Evolutionary conservation across 53 echinoderm and acorn worm species (phyloP).

Genomic region (Crossaster papposus): DNA sequence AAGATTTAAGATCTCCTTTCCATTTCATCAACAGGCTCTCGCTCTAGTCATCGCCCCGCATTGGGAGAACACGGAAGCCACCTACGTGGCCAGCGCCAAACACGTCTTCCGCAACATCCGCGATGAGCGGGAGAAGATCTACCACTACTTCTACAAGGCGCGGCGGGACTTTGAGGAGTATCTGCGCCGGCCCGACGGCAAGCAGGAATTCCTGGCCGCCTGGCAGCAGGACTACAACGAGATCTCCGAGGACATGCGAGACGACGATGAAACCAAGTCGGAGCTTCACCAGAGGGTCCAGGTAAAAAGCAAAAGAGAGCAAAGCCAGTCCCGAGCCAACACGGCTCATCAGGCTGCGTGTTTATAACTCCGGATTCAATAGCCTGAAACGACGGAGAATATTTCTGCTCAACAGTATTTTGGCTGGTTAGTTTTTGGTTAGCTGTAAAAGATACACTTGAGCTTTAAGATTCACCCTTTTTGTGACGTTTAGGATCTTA

Average conservation of each 20-base stretch:
- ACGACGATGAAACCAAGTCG: slow-evolving; percentile 95
- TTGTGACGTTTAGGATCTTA: slow-evolving; percentile 75
- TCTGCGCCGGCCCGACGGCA: slow-evolving; percentile 87
- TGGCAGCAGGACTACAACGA: slow-evolving; percentile 97
- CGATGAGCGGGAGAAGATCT: slow-evolving; percentile 87
- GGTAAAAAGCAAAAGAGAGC: slow-evolving; percentile 49
- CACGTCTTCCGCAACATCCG: slow-evolving; percentile 90
- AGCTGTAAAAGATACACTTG: no score
- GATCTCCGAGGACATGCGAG: slow-evolving; percentile 94
- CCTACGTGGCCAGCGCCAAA: slow-evolving; percentile 87
- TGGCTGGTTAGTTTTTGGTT: no score
- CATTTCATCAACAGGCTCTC: slow-evolving; percentile 62
- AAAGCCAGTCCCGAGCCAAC: no score
- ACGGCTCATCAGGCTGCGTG: no score
- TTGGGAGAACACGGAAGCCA: slow-evolving; percentile 95
- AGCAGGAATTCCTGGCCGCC: slow-evolving; percentile 84
- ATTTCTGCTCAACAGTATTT: no score
- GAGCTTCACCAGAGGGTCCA: slow-evolving; percentile 94
- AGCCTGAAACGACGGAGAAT: no score
- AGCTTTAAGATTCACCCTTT: neutral
- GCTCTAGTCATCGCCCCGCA: slow-evolving; percentile 85
- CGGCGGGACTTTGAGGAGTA: slow-evolving; percentile 89
- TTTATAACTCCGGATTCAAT: no score
- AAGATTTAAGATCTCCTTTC: neutral
- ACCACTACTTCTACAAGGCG: slow-evolving; percentile 96